Evolutionary conservation across 2,888 invertebrate species (phyloP), one percentile per base, ranked within the genome.

Genomic region (Hemistola chrysoprasaria): DNA sequence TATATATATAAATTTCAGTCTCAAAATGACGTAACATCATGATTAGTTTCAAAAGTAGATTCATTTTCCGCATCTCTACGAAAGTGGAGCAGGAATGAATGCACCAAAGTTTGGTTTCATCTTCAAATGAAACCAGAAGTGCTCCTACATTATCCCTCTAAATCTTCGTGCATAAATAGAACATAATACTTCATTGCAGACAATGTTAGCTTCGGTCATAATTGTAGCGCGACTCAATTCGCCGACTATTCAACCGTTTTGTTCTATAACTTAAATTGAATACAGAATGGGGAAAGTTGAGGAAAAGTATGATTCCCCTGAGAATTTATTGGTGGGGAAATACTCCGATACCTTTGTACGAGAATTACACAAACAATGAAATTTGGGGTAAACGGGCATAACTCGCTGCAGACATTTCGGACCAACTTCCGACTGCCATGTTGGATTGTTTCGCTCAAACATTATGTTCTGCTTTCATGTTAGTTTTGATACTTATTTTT

Each of bases 181-280:
- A 16, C 3, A 16, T 16, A 16, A 16, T 16, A 16, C 16, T 3
- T 3, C 16, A n/a, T n/a, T n/a, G n/a, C 16, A 16, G 16, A 16
- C 16, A 16, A 16, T 3, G 16, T 16, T 16, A 16, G 2, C 16
- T 16, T 16, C 16, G 16, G 16, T 3, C 16, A 16, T 33, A 26
- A 22, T 34, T 30, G 22, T 22, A 27, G 8, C 27, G 26, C 31
- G 31, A 32, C 40, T 25, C 22, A 7, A 38, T 33, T 11, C 1
- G 16, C 11, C 32, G 16, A 8, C 29, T 26, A 34, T 34, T 43
- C 16, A 39, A 38, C 47, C 47, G 48, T 56, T 59, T 58, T 56
- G 59, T 61, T 59, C 33, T 50, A 52, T 53, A 61, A 58, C 52
- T 59, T 56, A 53, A 62, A 65, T 63, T 63, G 56, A 63, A 66